Conservation (phyloP, 1,140 invertebrate genomes). For the Drepana arcuata region DNA sequence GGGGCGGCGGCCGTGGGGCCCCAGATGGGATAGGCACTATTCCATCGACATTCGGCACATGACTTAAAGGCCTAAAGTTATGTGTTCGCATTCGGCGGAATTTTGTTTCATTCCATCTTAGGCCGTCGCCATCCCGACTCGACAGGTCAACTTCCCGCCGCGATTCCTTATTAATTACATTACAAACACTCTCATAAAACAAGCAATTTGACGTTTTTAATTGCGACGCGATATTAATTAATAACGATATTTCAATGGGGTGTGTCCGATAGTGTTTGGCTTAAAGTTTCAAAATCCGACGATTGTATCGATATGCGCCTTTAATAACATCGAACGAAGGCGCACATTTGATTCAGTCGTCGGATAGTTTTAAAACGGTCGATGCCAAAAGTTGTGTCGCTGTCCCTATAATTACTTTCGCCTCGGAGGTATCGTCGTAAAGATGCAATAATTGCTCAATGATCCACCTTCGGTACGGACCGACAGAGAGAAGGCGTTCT, state of each 20-base stretch:
- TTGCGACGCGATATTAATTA: constrained; percentile 26
- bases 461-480: constrained; percentile 24
- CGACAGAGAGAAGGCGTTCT: constrained; percentile 12
- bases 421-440: constrained; percentile 39
- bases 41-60: constrained; percentile 45
- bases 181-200: constrained; percentile 24
- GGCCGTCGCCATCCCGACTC: constrained; percentile 42
- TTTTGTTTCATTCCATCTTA: constrained; percentile 49
- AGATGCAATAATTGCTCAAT: constrained; percentile 41
- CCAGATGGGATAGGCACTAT: constrained; percentile 46
- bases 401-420: constrained; percentile 45
- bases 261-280: constrained; percentile 58
- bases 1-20: constrained; percentile 52
- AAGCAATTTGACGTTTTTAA: constrained; percentile 31
- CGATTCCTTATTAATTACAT: constrained; percentile 8
- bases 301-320: constrained; percentile 18
- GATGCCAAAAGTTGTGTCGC: constrained; percentile 41
- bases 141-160: constrained; percentile 37
- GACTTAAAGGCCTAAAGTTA: constrained; percentile 64
- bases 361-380: constrained; percentile 39
- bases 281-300: constrained; percentile 34
- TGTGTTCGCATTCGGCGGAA: constrained; percentile 49
- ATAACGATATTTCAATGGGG: constrained; percentile 35
- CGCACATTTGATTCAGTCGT: constrained; percentile 28
- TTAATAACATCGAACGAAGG: constrained; percentile 9